phyloP scores from a whole-genome alignment of 2,888 invertebrate genomes.

The Branchipolynoe longqiensis region DNA sequence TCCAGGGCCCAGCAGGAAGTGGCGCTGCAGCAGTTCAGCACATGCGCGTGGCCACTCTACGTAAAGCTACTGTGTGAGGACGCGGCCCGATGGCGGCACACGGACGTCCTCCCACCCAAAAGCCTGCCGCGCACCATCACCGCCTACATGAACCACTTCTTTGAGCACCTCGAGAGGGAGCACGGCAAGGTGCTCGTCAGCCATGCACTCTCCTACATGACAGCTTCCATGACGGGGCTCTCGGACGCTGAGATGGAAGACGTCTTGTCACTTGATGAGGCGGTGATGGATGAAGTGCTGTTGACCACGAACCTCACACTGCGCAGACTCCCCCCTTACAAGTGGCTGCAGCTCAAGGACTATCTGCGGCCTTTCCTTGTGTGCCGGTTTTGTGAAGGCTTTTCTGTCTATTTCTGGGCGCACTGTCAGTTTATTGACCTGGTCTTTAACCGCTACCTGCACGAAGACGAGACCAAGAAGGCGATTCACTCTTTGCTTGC shows the following conservation, averaged over 20 bases:
- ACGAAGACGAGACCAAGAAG: slow-evolving; percentile 66
- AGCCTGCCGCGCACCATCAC: slow-evolving; percentile 69
- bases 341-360: slow-evolving; percentile 77
- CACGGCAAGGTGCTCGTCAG: slow-evolving; percentile 74
- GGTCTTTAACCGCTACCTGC: slow-evolving; percentile 73
- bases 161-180: slow-evolving; percentile 73
- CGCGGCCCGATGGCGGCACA: slow-evolving; percentile 66
- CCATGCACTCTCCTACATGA: slow-evolving; percentile 74
- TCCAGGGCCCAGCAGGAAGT: slow-evolving; percentile 69
- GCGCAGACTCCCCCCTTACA: slow-evolving; percentile 72
- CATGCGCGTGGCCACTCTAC: slow-evolving; percentile 74
- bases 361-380: slow-evolving; percentile 74
- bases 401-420: slow-evolving; percentile 74
- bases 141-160: slow-evolving; percentile 71
- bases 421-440: slow-evolving; percentile 72
- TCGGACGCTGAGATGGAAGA: slow-evolving; percentile 81
- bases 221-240: slow-evolving; percentile 78
- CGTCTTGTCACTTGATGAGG: slow-evolving; percentile 79
- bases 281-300: slow-evolving; percentile 74
- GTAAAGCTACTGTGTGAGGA: slow-evolving; percentile 72
- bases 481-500: slow-evolving; percentile 77
- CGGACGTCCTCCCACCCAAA: slow-evolving; percentile 35
- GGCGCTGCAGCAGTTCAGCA: slow-evolving; percentile 70
- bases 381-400: slow-evolving; percentile 73
- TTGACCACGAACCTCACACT: slow-evolving; percentile 69